phyloP scores from a whole-genome alignment of 2,113 vertebrate species.

The Todiramphus chloris region DNA sequence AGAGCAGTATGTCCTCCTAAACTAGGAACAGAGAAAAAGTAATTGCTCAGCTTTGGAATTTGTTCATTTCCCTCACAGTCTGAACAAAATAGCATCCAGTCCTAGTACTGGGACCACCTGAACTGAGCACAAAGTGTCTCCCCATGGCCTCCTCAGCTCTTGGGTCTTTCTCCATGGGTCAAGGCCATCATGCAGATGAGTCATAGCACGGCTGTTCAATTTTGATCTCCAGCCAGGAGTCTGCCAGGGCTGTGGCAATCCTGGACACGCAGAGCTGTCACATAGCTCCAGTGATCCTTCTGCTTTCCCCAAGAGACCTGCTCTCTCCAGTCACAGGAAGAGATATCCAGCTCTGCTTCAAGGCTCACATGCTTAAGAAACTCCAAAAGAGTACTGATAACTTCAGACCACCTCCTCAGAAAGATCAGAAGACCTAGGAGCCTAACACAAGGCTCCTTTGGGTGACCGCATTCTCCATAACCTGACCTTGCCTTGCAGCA shows the following conservation, averaged over 20 bases:
- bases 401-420: not conserved
- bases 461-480: not conserved
- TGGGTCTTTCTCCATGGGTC: not conserved
- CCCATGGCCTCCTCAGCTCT: not conserved
- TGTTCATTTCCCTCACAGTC: not conserved
- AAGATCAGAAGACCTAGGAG: not conserved
- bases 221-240: not conserved
- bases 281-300: not conserved
- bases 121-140: accelerated
- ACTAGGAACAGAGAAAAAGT: not conserved
- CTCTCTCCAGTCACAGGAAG: not conserved
- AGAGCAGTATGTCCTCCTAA: not conserved
- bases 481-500: not conserved
- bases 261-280: not conserved
- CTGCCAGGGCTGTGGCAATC: not conserved
- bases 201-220: not conserved
- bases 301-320: not conserved
- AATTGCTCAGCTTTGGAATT: not conserved
- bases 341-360: not conserved
- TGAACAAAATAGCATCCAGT: not conserved
- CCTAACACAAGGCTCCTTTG: not conserved
- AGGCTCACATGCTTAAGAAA: not conserved
- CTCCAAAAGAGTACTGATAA: not conserved
- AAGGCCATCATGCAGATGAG: not conserved
- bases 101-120: not conserved